Evolutionary conservation across 2,113 vertebrate species (phyloP).

Genomic region (Mirounga angustirostris): DNA sequence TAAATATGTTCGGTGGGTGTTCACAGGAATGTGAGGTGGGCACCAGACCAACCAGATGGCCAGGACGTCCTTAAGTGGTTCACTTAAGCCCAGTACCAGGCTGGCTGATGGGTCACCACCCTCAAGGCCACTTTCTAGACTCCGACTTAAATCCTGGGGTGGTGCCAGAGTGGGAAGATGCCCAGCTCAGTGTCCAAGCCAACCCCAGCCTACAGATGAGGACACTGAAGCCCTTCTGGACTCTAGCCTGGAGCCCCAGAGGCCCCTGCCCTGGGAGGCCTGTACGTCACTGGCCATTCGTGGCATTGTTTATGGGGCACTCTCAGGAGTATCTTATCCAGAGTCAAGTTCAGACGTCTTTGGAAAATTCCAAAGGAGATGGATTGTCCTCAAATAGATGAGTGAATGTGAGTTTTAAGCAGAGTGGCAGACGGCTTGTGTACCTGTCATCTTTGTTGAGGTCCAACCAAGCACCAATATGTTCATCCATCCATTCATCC

Average conservation of each 20-base stretch:
- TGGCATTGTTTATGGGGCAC: too few relatives aligned
- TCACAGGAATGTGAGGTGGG: background rate
- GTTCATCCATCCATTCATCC: rapidly evolving
- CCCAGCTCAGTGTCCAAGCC: background rate
- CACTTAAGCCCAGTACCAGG: rapidly evolving
- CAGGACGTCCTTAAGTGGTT: background rate
- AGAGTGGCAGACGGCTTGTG: too few relatives aligned
- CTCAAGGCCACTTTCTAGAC: background rate
- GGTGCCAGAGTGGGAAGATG: background rate
- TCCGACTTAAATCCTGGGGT: too few relatives aligned
- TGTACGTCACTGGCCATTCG: rapidly evolving
- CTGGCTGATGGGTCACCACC: background rate
- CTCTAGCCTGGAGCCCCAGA: background rate
- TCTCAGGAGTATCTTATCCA: background rate
- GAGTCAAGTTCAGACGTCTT: background rate
- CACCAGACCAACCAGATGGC: background rate
- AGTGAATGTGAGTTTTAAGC: too few relatives aligned
- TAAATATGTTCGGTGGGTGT: rapidly evolving
- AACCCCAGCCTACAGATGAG: background rate
- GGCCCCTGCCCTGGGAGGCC: background rate
- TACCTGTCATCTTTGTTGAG: background rate
- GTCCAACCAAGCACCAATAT: background rate
- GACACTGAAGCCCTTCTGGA: background rate
- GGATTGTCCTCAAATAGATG: rapidly evolving
- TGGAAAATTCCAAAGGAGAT: background rate